phyloP scores from a whole-genome alignment of 2,113 vertebrate genomes.

The Albula goreensis region DNA sequence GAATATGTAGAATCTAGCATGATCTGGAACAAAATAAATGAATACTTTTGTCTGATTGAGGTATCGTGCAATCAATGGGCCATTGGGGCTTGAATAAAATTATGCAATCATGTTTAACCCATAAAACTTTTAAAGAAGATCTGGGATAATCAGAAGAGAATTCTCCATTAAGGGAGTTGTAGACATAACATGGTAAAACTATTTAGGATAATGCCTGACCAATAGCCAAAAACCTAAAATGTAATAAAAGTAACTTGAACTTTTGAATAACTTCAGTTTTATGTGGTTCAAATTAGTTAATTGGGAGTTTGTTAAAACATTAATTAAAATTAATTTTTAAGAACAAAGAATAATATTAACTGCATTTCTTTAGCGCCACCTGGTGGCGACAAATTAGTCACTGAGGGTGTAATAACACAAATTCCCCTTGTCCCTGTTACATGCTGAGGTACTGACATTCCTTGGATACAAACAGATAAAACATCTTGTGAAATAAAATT shows the following conservation, averaged over 20 bases:
- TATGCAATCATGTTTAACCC: neutral
- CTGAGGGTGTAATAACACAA: too few relatives aligned
- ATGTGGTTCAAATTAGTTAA: too few relatives aligned
- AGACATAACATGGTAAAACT: neutral
- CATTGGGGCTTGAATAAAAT: neutral
- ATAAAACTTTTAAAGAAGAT: neutral
- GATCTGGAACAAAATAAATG: neutral
- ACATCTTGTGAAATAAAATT: too few relatives aligned
- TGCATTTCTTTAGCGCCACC: neutral
- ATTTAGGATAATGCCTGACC: neutral
- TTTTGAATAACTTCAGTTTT: too few relatives aligned
- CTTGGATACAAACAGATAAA: too few relatives aligned
- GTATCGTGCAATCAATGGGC: neutral
- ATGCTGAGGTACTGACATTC: too few relatives aligned
- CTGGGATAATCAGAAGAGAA: neutral
- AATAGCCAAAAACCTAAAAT: neutral
- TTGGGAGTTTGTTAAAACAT: neutral
- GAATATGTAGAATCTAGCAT: neutral
- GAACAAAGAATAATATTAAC: neutral
- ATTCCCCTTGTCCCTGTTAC: too few relatives aligned
- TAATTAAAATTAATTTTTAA: neutral
- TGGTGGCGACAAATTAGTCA: neutral
- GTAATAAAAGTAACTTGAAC: too few relatives aligned
- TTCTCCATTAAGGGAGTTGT: neutral
- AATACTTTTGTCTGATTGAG: neutral